phyloP scores from a whole-genome alignment of 2,888 invertebrate species.

The Nephrocerus scutellatus region DNA sequence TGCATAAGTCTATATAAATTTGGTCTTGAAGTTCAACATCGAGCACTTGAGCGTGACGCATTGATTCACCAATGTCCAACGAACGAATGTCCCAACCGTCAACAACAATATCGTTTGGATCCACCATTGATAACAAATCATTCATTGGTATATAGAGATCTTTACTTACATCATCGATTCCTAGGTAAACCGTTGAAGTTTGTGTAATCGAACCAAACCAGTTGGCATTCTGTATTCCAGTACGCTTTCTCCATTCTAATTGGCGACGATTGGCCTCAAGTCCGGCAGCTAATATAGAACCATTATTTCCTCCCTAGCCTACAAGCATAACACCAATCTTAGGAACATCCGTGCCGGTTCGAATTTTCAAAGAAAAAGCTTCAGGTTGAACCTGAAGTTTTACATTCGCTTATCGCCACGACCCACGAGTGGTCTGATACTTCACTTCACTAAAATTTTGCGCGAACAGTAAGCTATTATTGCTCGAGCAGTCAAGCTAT shows the following conservation, averaged over 20 bases:
- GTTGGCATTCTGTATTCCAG: conserved; percentile 70
- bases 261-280: conserved; percentile 73
- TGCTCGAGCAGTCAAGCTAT: too few species aligned
- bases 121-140: conserved; percentile 76
- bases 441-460: too few species aligned
- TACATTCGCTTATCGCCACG: too few species aligned
- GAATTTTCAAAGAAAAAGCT: conserved; percentile 62
- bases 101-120: conserved; percentile 77
- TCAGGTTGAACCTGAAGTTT: conserved; percentile 57
- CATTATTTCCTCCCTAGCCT: conserved; percentile 98
- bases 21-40: conserved; percentile 75
- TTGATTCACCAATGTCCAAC: conserved; percentile 75
- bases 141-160: conserved; percentile 77
- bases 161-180: conserved; percentile 59
- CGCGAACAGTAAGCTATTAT: too few species aligned
- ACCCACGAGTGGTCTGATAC: too few species aligned
- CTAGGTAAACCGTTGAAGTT: conserved; percentile 79
- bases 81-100: conserved; percentile 91
- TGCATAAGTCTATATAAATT: conserved; percentile 62
- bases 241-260: conserved; percentile 77
- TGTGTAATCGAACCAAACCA: conserved; percentile 92
- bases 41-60: conserved; percentile 79
- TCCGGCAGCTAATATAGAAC: conserved; percentile 86
- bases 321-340: conserved; percentile 88
- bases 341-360: conserved; percentile 70